Base-by-base conservation (phyloP, 92 coral and sea anemone species). In the Phymanthus crucifer region DNA sequence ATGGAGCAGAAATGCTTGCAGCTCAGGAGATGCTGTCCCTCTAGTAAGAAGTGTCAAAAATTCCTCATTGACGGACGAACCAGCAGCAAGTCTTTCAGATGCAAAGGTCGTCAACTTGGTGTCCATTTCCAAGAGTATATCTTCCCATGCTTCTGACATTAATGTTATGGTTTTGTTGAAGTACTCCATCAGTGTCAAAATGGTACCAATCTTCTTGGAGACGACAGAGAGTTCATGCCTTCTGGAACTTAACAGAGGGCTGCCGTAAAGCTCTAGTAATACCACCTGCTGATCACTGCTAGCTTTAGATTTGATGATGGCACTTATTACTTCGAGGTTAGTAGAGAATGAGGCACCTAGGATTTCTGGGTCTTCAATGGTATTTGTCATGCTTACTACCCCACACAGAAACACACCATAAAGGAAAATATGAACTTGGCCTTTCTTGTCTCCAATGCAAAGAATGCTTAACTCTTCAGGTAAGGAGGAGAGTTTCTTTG, bases 61-160 rank as follows among this genome's bases (percentile, higher is more conserved):
- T 70, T 96, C 99, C 35, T 84, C 77, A 45, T 92, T 86, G 27
- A 96, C 94, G 37, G 92, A 88, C 13, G 98, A 91, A 38, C 93
- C 94, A 8, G 99, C 96, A 2, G 84, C 79, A 80, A 82, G 76
- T 46, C 96, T 85, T 48, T 93, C 96, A 17, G 89, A 86, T 1
- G 92, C 94, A 83, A 90, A 96, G 69, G 86, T 84, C 24, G 97
- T 88, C 61, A 96, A 88, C 83, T 92, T 87, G 37, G 98, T 87
- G 50, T 91, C 97, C 89, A 96, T 89, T 77, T 96, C 99, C 17
- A 96, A 69, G 3, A 96, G 84, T 13, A 96, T 93, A 72, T 96
- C 99, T 46, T 96, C 99, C 98, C 98, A 96, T 16, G 98, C 96
- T n/a, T 96, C 99, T 35, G 99, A 93, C 99, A 96, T 96, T 16